Percentiles rank a stretch among this genome's conserved stretches.
Conservation (phyloP, 2,888 invertebrate genomes). For the Apomyelois bistriatella region DNA sequence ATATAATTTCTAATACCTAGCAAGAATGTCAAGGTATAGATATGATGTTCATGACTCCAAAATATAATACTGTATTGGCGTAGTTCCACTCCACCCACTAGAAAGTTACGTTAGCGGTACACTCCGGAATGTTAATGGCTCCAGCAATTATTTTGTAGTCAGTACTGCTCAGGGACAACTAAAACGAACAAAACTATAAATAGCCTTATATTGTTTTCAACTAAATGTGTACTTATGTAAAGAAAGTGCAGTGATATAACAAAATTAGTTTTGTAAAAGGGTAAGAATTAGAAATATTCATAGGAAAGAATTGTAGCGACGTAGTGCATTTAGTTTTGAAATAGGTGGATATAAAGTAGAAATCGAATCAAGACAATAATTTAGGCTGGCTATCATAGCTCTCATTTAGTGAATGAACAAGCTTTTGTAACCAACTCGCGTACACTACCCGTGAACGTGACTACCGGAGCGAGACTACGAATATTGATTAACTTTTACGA, state of each 20-base stretch:
- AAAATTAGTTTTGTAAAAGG: too few species aligned
- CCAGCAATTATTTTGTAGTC: constrained; percentile 50
- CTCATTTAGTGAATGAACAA: constrained; percentile 47
- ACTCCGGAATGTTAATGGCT: constrained; percentile 59
- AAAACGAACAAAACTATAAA: constrained; percentile 20
- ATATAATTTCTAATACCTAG: neutral
- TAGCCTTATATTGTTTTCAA: too few species aligned
- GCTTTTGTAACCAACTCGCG: constrained; percentile 49
- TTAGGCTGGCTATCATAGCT: too few species aligned
- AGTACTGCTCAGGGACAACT: constrained; percentile 44
- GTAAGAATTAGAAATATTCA: too few species aligned
- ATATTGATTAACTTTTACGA: constrained; percentile 56
- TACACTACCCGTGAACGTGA: constrained; percentile 51
- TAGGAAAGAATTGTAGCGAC: too few species aligned
- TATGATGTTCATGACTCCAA: constrained; percentile 39
- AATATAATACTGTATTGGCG: constrained; percentile 35
- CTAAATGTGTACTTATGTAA: too few species aligned
- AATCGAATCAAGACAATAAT: too few species aligned
- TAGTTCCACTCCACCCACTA: constrained; percentile 42
- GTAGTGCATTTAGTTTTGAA: too few species aligned
- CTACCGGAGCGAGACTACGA: constrained; percentile 46
- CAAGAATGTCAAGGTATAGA: constrained; percentile 14
- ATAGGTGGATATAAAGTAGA: too few species aligned
- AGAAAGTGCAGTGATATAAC: too few species aligned
- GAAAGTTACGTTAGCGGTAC: constrained; percentile 51